Conservation (phyloP, 2,113 vertebrate genomes). For the Leptosomus discolor region DNA sequence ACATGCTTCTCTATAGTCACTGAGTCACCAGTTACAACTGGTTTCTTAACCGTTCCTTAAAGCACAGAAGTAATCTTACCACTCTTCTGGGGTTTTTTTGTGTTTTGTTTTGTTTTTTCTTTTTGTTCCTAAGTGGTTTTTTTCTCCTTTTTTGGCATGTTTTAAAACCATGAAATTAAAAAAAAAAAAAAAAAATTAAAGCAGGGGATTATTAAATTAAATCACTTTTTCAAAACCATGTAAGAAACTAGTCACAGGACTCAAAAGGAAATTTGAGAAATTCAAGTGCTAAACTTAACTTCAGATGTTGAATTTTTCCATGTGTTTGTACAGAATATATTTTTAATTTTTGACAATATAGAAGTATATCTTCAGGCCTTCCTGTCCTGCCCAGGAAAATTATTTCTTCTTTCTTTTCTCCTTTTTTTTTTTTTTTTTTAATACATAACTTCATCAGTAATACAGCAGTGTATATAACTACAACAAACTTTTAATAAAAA, state of each 20-base stretch:
- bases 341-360: neutral
- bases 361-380: neutral
- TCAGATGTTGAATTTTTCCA: neutral
- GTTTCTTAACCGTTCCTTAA: neutral
- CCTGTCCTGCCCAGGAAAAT: neutral
- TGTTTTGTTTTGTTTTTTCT: neutral
- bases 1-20: neutral
- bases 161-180: too few relatives aligned
- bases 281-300: neutral
- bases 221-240: neutral
- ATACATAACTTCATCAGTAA: neutral
- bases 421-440: neutral
- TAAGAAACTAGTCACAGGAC: neutral
- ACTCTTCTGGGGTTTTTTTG: neutral
- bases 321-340: neutral
- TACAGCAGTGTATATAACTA: neutral
- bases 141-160: neutral
- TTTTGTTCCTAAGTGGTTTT: neutral
- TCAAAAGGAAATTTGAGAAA: neutral
- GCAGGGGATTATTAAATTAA: neutral
- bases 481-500: neutral
- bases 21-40: neutral
- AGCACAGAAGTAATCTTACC: neutral
- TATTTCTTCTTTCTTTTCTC: too few relatives aligned
- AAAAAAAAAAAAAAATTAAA: neutral